These are phyloP conservation scores for Tenebrio molitor DNA, from an alignment of 1,140 invertebrate species.

Conservation along the genomic window DNA sequence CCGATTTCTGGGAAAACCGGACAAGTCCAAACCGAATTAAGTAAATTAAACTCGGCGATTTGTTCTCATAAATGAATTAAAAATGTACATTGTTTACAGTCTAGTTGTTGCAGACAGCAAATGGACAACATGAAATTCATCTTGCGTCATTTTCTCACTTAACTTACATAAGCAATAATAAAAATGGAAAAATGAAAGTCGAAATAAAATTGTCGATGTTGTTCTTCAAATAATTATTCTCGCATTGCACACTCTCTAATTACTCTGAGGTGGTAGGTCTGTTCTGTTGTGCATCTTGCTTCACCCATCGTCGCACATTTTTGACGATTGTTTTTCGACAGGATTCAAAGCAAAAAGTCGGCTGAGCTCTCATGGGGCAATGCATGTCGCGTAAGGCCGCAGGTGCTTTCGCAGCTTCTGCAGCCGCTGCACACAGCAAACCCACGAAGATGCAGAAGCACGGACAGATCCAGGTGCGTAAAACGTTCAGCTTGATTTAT, in stretches of 20 bases:
- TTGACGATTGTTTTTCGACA: not conserved
- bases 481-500: no score
- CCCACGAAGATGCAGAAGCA: slow-evolving; percentile 55
- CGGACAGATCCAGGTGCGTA: slow-evolving; percentile 53
- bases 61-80: not conserved
- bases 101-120: slow-evolving; percentile 7
- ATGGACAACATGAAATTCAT: not conserved
- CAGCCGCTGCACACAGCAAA: slow-evolving; percentile 56
- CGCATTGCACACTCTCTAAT: no score
- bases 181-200: not conserved
- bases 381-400: slow-evolving; percentile 61
- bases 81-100: slow-evolving; percentile 11
- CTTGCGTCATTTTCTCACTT: slow-evolving; percentile 14
- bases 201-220: no score
- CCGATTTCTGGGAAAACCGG: no score
- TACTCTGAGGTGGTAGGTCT: no score
- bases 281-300: no score
- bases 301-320: not conserved
- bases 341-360: not conserved
- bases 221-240: no score
- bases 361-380: slow-evolving; percentile 57
- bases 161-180: not conserved
- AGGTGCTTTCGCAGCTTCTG: slow-evolving; percentile 59
- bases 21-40: no score
- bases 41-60: not conserved